phyloP scores from a whole-genome alignment of 1,140 invertebrate genomes.

The Pantala flavescens region DNA sequence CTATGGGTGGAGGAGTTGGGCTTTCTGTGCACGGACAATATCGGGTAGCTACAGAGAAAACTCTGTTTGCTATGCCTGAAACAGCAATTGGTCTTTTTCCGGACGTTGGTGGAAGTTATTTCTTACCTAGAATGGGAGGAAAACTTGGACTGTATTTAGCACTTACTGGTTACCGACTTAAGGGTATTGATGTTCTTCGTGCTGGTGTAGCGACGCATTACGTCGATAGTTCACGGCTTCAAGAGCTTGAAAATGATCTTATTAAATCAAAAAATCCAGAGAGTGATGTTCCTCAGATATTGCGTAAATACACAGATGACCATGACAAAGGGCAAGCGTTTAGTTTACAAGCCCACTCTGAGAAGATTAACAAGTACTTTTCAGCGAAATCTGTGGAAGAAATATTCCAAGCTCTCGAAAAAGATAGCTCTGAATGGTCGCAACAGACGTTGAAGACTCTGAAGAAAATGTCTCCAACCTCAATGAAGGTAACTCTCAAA shows the following conservation, averaged over 20 bases:
- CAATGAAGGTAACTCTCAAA: slow-evolving; percentile 77
- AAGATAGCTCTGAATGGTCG: slow-evolving; percentile 54
- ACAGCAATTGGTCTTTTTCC: slow-evolving; percentile 89
- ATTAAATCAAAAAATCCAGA: slow-evolving; percentile 42
- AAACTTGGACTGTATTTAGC: slow-evolving; percentile 85
- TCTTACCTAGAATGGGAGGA: slow-evolving; percentile 75
- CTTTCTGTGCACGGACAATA: slow-evolving; percentile 88
- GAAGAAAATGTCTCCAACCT: slow-evolving; percentile 82
- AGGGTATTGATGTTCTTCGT: slow-evolving; percentile 76
- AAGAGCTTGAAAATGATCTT: slow-evolving; percentile 55
- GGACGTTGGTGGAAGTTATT: slow-evolving; percentile 90
- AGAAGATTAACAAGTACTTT: slow-evolving; percentile 77
- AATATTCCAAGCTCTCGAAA: slow-evolving; percentile 63
- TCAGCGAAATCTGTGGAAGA: slow-evolving; percentile 62
- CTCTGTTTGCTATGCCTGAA: slow-evolving; percentile 99
- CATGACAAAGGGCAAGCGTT: slow-evolving; percentile 49
- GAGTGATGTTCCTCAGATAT: slow-evolving; percentile 27
- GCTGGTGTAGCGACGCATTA: slow-evolving; percentile 93
- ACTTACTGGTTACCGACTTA: slow-evolving; percentile 75
- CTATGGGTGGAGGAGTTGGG: slow-evolving; percentile 98
- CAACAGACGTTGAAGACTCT: slow-evolving; percentile 51
- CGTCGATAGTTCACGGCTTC: slow-evolving; percentile 55
- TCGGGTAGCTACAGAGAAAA: slow-evolving; percentile 89
- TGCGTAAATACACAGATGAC: slow-evolving; percentile 44
- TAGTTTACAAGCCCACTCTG: slow-evolving; percentile 56